Evolutionary conservation across 2,797 vertebrate species (phyloP).

Genomic region (Vireo griseus): DNA sequence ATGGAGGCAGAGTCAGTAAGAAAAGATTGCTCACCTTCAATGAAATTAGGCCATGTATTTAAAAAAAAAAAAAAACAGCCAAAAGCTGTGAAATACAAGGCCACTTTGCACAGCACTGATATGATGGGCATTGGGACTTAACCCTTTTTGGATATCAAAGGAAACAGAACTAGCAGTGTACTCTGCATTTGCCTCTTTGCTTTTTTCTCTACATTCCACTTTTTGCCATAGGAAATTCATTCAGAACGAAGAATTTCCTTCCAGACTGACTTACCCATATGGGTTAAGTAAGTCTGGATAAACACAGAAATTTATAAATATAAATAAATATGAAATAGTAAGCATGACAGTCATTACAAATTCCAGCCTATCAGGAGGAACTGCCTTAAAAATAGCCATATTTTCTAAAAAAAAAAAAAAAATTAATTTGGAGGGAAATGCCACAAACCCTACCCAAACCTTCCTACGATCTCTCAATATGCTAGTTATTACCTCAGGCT

Average conservation of each 20-base stretch:
- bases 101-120: neutral
- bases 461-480: neutral
- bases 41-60: neutral
- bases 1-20: neutral
- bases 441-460: neutral
- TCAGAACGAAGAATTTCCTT: neutral
- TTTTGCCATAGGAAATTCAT: neutral
- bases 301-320: neutral
- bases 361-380: neutral
- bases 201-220: neutral
- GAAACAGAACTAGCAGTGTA: neutral
- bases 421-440: neutral
- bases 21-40: neutral
- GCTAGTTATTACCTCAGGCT: neutral
- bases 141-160: neutral
- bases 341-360: neutral
- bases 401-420: neutral
- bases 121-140: neutral
- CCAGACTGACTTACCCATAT: neutral
- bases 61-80: neutral
- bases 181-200: neutral
- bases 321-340: neutral
- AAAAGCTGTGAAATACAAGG: neutral
- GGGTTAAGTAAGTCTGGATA: neutral
- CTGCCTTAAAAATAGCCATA: neutral